Base-by-base conservation (phyloP, 2,888 invertebrate genomes). In the Tinea trinotella region DNA sequence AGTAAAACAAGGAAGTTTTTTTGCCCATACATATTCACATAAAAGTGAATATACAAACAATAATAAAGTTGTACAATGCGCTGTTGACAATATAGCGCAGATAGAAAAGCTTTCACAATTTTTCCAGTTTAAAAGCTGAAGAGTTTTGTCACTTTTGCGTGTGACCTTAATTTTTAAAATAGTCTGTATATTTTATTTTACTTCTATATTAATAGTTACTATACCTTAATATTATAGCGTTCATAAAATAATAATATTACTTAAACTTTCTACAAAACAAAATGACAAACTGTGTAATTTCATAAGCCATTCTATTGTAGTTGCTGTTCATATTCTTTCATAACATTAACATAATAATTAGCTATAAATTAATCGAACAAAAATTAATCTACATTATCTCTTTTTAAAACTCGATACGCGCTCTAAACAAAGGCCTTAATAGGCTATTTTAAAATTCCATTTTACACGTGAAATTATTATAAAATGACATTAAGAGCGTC, bases 11-110 rank as follows among this genome's bases (percentile, higher is more conserved):
- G 7, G 30, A 30, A 7, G 2, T 30, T 30, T 30, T 30, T 4
- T 2, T 30, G 7, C 3, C 30, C 30, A 30, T 30, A 7, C 30
- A n/a, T 30, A 30, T 30, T 30, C 30, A 30, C 7, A 30, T 30
- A 7, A 7, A 30, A 30, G 2, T 1, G 30, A 30, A 22, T 22
- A 22, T 22, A 22, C 22, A 22, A 22, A 22, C n/a, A 35, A 35
- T 12, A 35, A 12, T 35, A n/a, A 40, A 40, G 40, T 40, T 40
- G 40, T 40, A 40, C 30, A 40, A 40, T 15, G 40, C n/a, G n/a
- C 9, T 7, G 24, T n/a, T n/a, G 40, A 4, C 40, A 40, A 15
- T 13, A 15, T 40, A 40, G 40, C 15, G 15, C 15, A 7, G 40
- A 12, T 15, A 15, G 40, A 40, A 40, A 40, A 15, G 40, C 40